A percentile compares a stretch with the other conserved stretches of the same genome.
These are phyloP conservation scores for Syndactyla subalaris DNA, from an alignment of 2,797 vertebrate genomes.

Conservation along the genomic window DNA sequence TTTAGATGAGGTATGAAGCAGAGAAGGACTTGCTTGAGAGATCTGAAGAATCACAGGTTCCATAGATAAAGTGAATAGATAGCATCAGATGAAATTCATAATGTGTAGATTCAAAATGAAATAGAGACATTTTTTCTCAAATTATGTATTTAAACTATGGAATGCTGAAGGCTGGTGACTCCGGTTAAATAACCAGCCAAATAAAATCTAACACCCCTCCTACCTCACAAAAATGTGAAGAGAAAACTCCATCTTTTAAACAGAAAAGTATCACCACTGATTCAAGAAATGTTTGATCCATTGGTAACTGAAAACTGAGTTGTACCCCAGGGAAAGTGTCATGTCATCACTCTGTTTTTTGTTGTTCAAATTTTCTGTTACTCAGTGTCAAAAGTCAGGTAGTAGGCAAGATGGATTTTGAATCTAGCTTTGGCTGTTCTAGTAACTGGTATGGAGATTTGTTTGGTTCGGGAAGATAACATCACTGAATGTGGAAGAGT, in stretches of 20 bases:
- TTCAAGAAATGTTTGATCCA: neutral
- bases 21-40: neutral
- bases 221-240: neutral
- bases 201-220: neutral
- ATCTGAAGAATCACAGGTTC: neutral
- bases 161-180: neutral
- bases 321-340: neutral
- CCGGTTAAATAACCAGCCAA: neutral
- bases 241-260: neutral
- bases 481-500: neutral
- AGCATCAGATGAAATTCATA: neutral
- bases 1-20: neutral
- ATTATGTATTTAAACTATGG: neutral
- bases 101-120: neutral
- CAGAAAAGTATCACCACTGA: neutral
- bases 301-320: neutral
- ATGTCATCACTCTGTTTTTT: neutral
- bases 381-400: neutral
- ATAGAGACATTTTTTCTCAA: neutral
- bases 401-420: neutral
- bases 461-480: neutral
- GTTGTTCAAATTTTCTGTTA: neutral
- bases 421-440: neutral
- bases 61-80: neutral
- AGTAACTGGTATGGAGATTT: neutral